Conservation (phyloP, 1,140 invertebrate genomes). For the Drosophila ohnishii region DNA sequence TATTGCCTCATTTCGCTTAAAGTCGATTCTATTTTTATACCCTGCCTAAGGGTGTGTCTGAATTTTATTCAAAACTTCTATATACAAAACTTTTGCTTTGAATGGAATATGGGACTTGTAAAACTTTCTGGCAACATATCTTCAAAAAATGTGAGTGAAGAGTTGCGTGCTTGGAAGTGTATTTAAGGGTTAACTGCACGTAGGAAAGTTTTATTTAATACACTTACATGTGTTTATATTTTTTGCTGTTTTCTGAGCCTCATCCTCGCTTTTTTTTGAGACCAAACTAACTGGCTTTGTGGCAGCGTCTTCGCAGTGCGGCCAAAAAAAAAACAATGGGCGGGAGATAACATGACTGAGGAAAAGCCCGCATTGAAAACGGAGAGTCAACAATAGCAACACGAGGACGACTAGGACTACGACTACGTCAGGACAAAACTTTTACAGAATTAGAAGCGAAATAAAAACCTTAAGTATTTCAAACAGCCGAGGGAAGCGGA, state of each 20-base stretch:
- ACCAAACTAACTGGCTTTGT: conserved; percentile 46
- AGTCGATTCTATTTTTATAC: conserved; percentile 65
- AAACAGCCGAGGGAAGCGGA: conserved; percentile 25
- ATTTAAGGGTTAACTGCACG: background rate
- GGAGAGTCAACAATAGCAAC: conserved; percentile 45
- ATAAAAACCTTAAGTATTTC: conserved; percentile 75
- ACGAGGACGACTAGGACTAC: conserved; percentile 14
- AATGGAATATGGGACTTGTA: background rate
- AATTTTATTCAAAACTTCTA: background rate
- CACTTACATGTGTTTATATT: conserved; percentile 29
- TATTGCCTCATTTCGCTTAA: conserved; percentile 78
- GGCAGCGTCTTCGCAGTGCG: conserved; percentile 41
- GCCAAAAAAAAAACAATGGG: conserved; percentile 65
- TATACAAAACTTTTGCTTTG: background rate
- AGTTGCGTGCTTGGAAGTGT: conserved; percentile 2
- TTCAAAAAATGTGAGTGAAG: conserved; percentile 4
- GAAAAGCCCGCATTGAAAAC: conserved; percentile 57
- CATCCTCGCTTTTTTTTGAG: conserved; percentile 37
- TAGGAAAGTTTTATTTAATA: conserved; percentile 3
- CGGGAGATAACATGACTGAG: conserved; percentile 55
- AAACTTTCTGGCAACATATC: conserved; percentile 6
- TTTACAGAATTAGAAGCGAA: conserved; percentile 65
- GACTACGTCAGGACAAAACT: conserved; percentile 53
- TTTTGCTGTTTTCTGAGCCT: conserved; percentile 5
- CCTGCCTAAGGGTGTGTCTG: conserved; percentile 19